Evolutionary conservation across 2,113 vertebrate species (phyloP).

Genomic region (Xenopus laevis): DNA sequence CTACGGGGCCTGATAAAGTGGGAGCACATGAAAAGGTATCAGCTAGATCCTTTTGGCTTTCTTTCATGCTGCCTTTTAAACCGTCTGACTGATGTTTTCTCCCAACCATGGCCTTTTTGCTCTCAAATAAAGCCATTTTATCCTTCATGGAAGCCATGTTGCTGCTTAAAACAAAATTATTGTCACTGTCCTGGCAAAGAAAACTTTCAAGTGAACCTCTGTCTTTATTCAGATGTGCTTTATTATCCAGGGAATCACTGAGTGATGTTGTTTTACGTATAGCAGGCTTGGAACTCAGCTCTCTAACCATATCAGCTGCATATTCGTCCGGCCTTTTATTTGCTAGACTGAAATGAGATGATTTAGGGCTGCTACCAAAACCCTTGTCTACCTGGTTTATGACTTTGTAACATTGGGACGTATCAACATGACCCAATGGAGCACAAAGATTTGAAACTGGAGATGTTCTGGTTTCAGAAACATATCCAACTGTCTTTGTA

Average conservation of each 20-base stretch:
- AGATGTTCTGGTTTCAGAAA: slow-evolving; percentile 27
- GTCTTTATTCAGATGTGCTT: slow-evolving; percentile 31
- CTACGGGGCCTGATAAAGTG: slow-evolving; percentile 28
- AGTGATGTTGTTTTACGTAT: slow-evolving; percentile 35
- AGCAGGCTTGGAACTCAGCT: slow-evolving; percentile 16
- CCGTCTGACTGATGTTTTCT: slow-evolving; percentile 50
- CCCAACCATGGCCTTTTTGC: slow-evolving; percentile 44
- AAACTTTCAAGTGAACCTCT: slow-evolving; percentile 27
- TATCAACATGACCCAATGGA: slow-evolving; percentile 27
- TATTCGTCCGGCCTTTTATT: slow-evolving; percentile 6
- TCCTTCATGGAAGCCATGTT: slow-evolving; percentile 23
- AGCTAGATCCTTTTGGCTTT: slow-evolving; percentile 43
- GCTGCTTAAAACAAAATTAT: slow-evolving; percentile 32
- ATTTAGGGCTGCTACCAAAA: slow-evolving; percentile 11
- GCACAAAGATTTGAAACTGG: slow-evolving; percentile 43
- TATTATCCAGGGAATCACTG: slow-evolving; percentile 39
- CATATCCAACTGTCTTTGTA: slow-evolving; percentile 37
- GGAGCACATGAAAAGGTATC: slow-evolving; percentile 48
- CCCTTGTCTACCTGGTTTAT: not conserved
- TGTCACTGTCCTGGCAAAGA: slow-evolving; percentile 23
- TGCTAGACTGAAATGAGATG: not conserved
- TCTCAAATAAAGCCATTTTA: slow-evolving; percentile 32
- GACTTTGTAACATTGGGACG: slow-evolving; percentile 33
- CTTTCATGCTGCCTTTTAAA: slow-evolving; percentile 44
- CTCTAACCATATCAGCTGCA: slow-evolving; percentile 10